Evolutionary conservation across 2,113 vertebrate genomes (phyloP).

Genomic region (Psilopsiagon aurifrons): DNA sequence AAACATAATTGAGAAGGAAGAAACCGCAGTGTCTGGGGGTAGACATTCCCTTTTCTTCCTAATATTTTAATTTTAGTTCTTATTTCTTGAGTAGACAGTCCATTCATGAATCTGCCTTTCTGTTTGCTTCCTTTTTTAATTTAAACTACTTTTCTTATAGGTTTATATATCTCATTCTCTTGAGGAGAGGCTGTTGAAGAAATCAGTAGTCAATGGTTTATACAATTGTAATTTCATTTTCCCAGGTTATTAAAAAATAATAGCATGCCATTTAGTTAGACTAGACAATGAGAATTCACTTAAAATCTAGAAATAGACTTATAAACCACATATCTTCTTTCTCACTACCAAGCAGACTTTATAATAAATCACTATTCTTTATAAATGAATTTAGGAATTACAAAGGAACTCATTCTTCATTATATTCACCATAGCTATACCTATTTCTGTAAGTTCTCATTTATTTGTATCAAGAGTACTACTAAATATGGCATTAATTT

Average conservation of each 20-base stretch:
- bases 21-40: background rate
- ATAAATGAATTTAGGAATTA: slow-evolving; percentile 22
- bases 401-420: slow-evolving; percentile 11
- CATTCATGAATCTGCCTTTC: background rate
- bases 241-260: slow-evolving; percentile 48
- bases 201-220: slow-evolving; percentile 30
- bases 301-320: slow-evolving; percentile 25
- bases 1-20: background rate
- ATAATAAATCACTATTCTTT: slow-evolving; percentile 22
- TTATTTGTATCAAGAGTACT: slow-evolving; percentile 41
- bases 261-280: slow-evolving; percentile 47
- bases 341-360: background rate
- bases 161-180: background rate
- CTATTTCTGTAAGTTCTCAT: slow-evolving; percentile 18
- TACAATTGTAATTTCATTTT: slow-evolving; percentile 28
- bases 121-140: background rate
- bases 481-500: slow-evolving; percentile 39
- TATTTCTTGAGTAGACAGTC: background rate
- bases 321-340: background rate
- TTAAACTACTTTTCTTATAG: background rate
- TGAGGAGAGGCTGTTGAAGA: background rate
- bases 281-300: slow-evolving; percentile 5
- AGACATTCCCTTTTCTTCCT: background rate
- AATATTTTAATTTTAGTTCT: background rate
- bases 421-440: slow-evolving; percentile 1